Base-by-base conservation (phyloP, 2,888 invertebrate genomes). In the Octodonta nipae region DNA sequence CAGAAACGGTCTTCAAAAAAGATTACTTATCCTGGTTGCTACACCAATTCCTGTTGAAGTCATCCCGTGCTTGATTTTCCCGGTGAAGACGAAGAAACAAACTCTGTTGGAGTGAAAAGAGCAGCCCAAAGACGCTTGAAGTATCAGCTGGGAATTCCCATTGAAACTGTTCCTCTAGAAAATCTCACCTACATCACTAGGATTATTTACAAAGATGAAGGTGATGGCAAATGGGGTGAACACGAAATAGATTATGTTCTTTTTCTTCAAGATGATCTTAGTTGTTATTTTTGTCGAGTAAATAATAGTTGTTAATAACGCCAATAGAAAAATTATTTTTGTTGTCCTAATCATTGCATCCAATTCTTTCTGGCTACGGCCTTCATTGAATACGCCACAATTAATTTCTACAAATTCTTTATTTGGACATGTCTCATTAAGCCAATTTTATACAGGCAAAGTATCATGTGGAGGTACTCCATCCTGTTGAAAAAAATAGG, bases 221-320 rank as follows among this genome's bases (percentile, higher is more conserved):
- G 80, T 3, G 76, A 83, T 52, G 77, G 79, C 11, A 66, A 69
- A 38, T 98, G 88, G 87, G 96, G 95, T 5, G 98, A 98, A 64
- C 91, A 95, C 57, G 98, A 98, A 66, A 83, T 98, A 44, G 96
- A 96, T 64, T 93, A 98, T 63, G 80, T 95, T 33, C 65, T 96
- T 4, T 78, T 96, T n/a, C n/a, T n/a, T n/a, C n/a, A n/a, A n/a
- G n/a, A n/a, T n/a, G n/a, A n/a, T n/a, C n/a, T n/a, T n/a, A n/a
- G n/a, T n/a, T n/a, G n/a, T n/a, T n/a, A n/a, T n/a, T n/a, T n/a
- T n/a, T n/a, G n/a, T n/a, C n/a, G n/a, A n/a, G n/a, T n/a, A n/a
- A n/a, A n/a, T n/a, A n/a, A n/a, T n/a, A n/a, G n/a, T n/a, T n/a
- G n/a, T n/a, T n/a, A n/a, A n/a, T n/a, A n/a, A n/a, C n/a, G n/a